Base-by-base conservation (phyloP, 2,888 invertebrate genomes). In the Synergus laeviventris region DNA sequence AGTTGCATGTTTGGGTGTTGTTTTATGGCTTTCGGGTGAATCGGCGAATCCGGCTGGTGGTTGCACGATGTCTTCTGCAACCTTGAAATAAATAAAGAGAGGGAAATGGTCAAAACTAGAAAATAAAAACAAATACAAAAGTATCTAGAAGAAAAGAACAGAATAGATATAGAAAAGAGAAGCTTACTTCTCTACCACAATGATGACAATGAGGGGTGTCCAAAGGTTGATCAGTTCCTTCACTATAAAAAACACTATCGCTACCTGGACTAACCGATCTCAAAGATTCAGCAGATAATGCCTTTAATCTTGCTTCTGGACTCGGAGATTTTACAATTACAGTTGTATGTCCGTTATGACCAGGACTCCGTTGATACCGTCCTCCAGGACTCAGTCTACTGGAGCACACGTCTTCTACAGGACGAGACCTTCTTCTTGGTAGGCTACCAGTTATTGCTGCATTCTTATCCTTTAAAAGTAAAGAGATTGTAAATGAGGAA, bases 181-280 rank as follows among this genome's bases (percentile, higher is more conserved):
- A 60, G 5, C 78, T 81, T 79, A 95, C 95, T 91, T 96, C 96
- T 91, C 96, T 95, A 76, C 96, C 96, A 87, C 97, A 97, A 87
- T 96, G 96, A 79, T 95, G 93, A 88, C 97, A 97, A 88, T 96
- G 96, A 1, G 94, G 87, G 0, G 88, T 87, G 74, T 89, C 89
- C 80, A 87, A 81, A 74, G 86, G 82, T 75, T 92, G 92, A 89
- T 94, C 94, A 14, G 93, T 94, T 82, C 93, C 94, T 90, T 96
- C 96, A 87, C 96, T 96, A 91, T 96, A 97, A 91, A 97, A 97
- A 38, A 97, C 97, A 77, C 96, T 97, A 91, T 97, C 97, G 82
- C 97, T 97, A 36, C 97, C 97, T 4, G 97, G 97, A 86, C 97
- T 97, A 59, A 96, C 96, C n/a, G 97, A 97, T 70, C 97, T 93